Conservation (phyloP, 2,888 invertebrate genomes). For the Netelia melanura region DNA sequence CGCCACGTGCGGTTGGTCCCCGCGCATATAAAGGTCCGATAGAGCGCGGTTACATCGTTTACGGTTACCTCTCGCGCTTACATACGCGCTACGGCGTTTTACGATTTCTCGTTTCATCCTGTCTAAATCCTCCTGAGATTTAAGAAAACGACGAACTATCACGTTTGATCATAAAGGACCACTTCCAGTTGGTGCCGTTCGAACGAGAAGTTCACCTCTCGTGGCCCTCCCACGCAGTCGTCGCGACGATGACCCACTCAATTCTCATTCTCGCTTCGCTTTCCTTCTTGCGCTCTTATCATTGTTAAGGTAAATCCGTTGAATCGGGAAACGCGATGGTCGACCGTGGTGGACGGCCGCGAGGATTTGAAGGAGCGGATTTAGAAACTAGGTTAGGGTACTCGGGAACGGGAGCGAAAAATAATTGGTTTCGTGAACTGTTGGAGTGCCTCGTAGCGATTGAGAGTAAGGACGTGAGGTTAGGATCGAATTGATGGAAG, state of each 20-base stretch:
- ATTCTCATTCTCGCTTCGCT: background rate
- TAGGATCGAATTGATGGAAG: too few relatives aligned
- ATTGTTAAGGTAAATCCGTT: background rate
- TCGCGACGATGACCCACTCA: background rate
- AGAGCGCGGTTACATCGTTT: background rate
- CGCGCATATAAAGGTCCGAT: constrained; percentile 32
- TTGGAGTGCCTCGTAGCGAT: too few relatives aligned
- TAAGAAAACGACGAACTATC: constrained; percentile 6
- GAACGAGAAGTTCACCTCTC: background rate
- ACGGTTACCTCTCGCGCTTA: constrained; percentile 16
- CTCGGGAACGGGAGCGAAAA: background rate
- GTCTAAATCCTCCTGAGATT: constrained; percentile 39
- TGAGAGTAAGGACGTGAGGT: too few relatives aligned
- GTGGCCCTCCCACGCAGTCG: background rate
- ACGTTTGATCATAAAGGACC: constrained; percentile 46
- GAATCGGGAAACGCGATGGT: background rate
- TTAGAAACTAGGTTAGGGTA: background rate
- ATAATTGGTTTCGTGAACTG: background rate
- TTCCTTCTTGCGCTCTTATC: background rate
- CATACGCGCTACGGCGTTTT: constrained; percentile 31
- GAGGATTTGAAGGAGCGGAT: background rate
- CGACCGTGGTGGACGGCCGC: too few relatives aligned
- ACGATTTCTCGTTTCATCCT: constrained; percentile 48
- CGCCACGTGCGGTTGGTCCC: background rate
- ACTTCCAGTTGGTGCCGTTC: constrained; percentile 27